These are phyloP conservation scores for Camponotus floridanus DNA, from an alignment of 1,140 invertebrate genomes.

Conservation along the genomic window DNA sequence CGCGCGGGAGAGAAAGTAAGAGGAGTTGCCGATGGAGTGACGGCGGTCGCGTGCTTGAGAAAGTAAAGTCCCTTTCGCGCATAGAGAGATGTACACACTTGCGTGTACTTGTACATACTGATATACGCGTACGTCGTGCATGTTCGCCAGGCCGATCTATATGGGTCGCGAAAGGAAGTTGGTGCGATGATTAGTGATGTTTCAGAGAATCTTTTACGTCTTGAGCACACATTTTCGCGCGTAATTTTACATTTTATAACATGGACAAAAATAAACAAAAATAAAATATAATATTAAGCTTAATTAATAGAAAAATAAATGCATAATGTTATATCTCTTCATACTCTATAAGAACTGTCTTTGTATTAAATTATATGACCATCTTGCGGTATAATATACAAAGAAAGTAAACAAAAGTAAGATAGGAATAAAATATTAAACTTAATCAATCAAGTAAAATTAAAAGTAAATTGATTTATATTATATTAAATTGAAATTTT, in stretches of 20 bases:
- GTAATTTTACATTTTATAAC: background rate
- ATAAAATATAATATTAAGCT: too few relatives aligned
- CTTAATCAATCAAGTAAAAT: background rate
- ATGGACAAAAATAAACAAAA: too few relatives aligned
- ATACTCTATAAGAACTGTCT: background rate
- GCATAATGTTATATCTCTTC: background rate
- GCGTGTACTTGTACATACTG: conserved; percentile 16
- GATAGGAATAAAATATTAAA: background rate
- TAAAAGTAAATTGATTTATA: background rate
- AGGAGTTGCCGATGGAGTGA: conserved; percentile 76
- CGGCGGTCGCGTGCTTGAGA: conserved; percentile 81
- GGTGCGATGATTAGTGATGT: conserved; percentile 8
- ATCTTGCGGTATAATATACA: background rate
- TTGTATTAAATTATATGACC: background rate
- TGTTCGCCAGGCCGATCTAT: conserved; percentile 15
- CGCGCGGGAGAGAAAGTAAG: conserved; percentile 84
- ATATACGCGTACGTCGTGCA: background rate
- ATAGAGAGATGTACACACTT: conserved; percentile 68
- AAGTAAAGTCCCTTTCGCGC: conserved; percentile 82
- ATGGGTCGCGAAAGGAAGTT: conserved; percentile 50
- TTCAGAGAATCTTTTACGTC: background rate
- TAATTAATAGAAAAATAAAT: too few relatives aligned
- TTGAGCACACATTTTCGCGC: background rate
- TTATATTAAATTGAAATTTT: background rate
- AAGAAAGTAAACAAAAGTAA: background rate